Base-by-base conservation (phyloP, 1,140 invertebrate species). In the Mercenaria mercenaria region DNA sequence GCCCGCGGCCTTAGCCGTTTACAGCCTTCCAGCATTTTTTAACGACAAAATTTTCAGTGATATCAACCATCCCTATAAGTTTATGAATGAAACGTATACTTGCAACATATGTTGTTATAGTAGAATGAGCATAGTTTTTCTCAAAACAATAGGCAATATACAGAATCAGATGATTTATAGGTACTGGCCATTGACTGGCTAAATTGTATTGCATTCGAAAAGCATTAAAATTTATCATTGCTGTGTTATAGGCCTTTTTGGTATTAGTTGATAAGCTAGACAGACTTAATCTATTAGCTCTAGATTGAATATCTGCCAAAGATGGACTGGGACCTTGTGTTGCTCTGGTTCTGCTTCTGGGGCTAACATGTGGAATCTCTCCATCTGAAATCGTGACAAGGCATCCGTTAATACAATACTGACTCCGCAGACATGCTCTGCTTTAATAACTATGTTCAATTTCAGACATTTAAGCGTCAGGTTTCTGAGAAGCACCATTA, bases 381-480 rank as follows among this genome's bases (percentile, higher is more conserved):
- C 20, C 74, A 69, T 74, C 89, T 92, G 85, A 34, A 83, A 79
- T 61, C 91, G 84, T 56, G 29, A 18, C 72, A 47, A 47, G 15
- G 6, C 15, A 47, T 47, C 43, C 6, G 43, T 47, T n/a, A n/a
- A n/a, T n/a, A n/a, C n/a, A n/a, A n/a, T 47, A 47, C 15, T 6
- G 15, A 47, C 15, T 8, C 80, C 50, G 11, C 18, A 11, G 13
- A 82, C 34, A 64, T 82, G 50, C 37, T 67, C 61, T 23, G 81
- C 56, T 69, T 83, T 64, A 0, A 67, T 15, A 2, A 69, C 59
- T 15, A 83, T 83, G 47, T 83, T 83, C 23, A 43, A 4, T 6
- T 67, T 0, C 8, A 67, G 47, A 29, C 81, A 69, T 69, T 84
- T 47, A n/a, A 84, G 20, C 18, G 41, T 69, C 8, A 84, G 26